A percentile compares a stretch with the other conserved stretches of the same genome.
Evolutionary conservation across 2,888 invertebrate species (phyloP).

Genomic region (Leptarthrus brevirostris): DNA sequence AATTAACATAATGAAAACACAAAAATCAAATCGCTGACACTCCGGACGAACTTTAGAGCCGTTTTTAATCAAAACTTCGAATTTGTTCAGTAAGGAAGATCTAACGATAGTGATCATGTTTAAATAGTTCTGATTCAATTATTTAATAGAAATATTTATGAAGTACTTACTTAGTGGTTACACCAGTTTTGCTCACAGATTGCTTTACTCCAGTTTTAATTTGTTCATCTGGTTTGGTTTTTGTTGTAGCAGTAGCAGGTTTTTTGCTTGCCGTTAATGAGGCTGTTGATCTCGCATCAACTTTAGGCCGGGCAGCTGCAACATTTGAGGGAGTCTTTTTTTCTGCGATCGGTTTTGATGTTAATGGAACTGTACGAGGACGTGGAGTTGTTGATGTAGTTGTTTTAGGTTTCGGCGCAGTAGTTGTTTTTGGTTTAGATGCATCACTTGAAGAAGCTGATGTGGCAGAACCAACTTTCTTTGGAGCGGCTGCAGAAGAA

Average conservation of each 20-base stretch:
- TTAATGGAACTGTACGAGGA: slow-evolving; percentile 51
- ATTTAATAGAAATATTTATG: no score
- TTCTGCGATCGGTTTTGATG: slow-evolving; percentile 51
- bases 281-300: background rate
- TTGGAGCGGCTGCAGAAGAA: slow-evolving; percentile 27
- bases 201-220: slow-evolving; percentile 29
- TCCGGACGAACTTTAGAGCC: no score
- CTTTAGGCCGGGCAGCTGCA: slow-evolving; percentile 6
- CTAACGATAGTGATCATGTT: no score
- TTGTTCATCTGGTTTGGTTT: slow-evolving; percentile 23
- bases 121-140: no score
- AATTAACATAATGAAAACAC: no score
- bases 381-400: slow-evolving; percentile 50
- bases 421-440: slow-evolving; percentile 50
- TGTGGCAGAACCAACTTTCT: slow-evolving; percentile 49
- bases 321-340: slow-evolving; percentile 42
- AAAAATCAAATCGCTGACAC: no score
- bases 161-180: slow-evolving; percentile 19
- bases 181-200: slow-evolving; percentile 39
- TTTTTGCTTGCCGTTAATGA: slow-evolving; percentile 1
- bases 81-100: no score
- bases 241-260: background rate
- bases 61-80: no score
- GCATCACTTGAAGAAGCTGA: slow-evolving; percentile 43
- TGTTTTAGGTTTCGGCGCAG: slow-evolving; percentile 49